Conservation (phyloP, 2,797 vertebrate species). For the Fundulus diaphanus region DNA sequence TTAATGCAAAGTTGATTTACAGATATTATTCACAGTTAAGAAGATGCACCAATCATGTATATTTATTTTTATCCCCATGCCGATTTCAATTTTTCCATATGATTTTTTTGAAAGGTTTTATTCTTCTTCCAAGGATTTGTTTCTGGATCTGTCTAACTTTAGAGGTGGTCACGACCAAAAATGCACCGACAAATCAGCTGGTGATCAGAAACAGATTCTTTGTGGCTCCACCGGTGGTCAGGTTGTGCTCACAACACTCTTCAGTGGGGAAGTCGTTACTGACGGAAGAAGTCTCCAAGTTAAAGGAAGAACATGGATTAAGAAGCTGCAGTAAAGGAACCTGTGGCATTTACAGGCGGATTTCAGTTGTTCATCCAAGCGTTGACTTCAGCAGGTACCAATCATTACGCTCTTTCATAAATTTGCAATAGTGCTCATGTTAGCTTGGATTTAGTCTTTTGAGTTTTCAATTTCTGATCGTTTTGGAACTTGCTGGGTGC, state of each 20-base stretch:
- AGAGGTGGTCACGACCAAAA: not conserved
- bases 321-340: not conserved
- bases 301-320: not conserved
- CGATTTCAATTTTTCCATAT: not conserved
- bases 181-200: not conserved
- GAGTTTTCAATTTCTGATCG: not conserved
- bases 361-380: not conserved
- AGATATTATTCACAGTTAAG: constrained; percentile 42
- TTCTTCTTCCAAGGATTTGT: not conserved
- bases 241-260: not conserved
- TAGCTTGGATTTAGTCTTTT: not conserved
- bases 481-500: not conserved
- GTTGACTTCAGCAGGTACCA: not conserved
- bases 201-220: not conserved
- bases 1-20: constrained; percentile 5
- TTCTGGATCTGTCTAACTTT: not conserved
- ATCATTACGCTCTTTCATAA: not conserved
- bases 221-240: not conserved
- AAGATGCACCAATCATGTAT: not conserved
- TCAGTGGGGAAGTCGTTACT: not conserved
- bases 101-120: not conserved
- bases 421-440: not conserved
- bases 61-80: not conserved
- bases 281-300: not conserved
- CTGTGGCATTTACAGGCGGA: not conserved